phyloP scores from a whole-genome alignment of 2,113 vertebrate genomes.

The Zosterops borbonicus region DNA sequence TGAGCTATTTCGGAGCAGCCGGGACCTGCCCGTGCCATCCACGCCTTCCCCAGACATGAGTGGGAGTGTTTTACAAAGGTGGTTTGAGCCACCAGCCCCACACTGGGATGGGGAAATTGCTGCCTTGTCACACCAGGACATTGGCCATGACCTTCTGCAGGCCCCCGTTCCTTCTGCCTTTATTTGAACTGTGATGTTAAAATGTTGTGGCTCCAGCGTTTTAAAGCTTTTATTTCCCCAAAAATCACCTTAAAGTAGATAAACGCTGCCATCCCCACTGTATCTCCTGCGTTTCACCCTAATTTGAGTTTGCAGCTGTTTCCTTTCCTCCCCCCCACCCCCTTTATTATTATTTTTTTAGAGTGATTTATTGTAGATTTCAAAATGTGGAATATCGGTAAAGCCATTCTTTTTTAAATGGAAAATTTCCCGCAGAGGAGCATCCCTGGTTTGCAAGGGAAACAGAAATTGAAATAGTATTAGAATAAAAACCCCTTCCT shows the following conservation, averaged over 20 bases:
- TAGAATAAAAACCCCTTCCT: background rate
- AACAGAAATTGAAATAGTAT: background rate
- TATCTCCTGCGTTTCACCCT: background rate
- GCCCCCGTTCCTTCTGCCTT: background rate
- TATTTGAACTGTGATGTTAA: background rate
- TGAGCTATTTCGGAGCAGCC: background rate
- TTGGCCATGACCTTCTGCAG: background rate
- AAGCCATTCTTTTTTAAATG: background rate
- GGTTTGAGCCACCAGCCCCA: background rate
- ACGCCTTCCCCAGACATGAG: background rate
- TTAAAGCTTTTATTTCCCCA: background rate
- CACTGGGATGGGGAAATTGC: rapidly evolving
- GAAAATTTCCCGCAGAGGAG: background rate
- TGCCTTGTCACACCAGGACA: rapidly evolving
- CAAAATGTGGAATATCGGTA: background rate
- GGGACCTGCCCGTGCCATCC: background rate
- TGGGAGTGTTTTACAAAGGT: background rate
- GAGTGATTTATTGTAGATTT: background rate
- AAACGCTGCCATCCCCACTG: background rate
- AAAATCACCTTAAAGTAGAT: background rate
- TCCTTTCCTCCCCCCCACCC: background rate
- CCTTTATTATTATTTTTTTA: background rate
- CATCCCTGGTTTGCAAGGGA: background rate
- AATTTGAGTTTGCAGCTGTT: background rate
- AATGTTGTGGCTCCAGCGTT: rapidly evolving